phyloP scores from a whole-genome alignment of 2,113 vertebrate species.

The Seriola rivoliana region DNA sequence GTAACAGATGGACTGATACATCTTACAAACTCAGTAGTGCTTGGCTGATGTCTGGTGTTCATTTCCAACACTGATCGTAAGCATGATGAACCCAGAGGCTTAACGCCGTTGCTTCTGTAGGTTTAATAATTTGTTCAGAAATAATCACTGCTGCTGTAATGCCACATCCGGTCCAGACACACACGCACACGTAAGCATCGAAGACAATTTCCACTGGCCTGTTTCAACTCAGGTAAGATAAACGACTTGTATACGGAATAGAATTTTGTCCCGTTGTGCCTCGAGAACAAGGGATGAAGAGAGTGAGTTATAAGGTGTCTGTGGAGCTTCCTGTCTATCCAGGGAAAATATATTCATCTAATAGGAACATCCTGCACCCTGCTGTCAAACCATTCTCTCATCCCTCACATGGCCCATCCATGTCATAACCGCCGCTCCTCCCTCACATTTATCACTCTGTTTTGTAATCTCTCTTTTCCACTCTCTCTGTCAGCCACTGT shows the following conservation, averaged over 20 bases:
- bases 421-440: slow-evolving; percentile 66
- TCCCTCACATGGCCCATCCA: slow-evolving; percentile 45
- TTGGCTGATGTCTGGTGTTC: slow-evolving; percentile 21
- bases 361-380: slow-evolving; percentile 53
- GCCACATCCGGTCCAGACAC: not conserved
- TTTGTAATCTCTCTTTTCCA: slow-evolving; percentile 50
- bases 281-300: slow-evolving; percentile 36
- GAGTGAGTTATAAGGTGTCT: slow-evolving; percentile 61
- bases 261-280: slow-evolving; percentile 53
- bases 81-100: slow-evolving; percentile 25
- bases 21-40: slow-evolving; percentile 4
- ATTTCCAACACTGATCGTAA: slow-evolving; percentile 30
- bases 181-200: slow-evolving; percentile 14
- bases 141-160: slow-evolving; percentile 22
- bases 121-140: slow-evolving; percentile 37
- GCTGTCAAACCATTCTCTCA: slow-evolving; percentile 64
- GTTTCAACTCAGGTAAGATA: slow-evolving; percentile 47
- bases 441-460: slow-evolving; percentile 61
- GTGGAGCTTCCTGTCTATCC: slow-evolving; percentile 50
- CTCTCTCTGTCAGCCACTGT: slow-evolving; percentile 38
- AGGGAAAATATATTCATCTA: slow-evolving; percentile 67
- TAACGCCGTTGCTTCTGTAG: slow-evolving; percentile 5
- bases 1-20: not conserved
- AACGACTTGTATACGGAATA: slow-evolving; percentile 50
- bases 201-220: slow-evolving; percentile 22